Evolutionary conservation across 1,140 invertebrate genomes (phyloP).

Genomic region (Octopus sinensis): DNA sequence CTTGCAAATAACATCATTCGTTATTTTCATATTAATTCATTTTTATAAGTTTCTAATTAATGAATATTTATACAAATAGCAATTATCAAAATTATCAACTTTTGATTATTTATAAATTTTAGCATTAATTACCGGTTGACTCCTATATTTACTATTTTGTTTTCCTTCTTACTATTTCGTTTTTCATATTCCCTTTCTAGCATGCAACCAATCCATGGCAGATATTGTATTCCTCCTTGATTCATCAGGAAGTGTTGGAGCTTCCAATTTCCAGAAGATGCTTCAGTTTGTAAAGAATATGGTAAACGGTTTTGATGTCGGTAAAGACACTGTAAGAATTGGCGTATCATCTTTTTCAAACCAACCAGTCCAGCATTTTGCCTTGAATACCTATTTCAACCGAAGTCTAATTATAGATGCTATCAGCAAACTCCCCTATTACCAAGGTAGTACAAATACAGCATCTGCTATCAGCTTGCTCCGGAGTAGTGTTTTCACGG

Average conservation of each 20-base stretch:
- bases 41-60: too few relatives aligned
- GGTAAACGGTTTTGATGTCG: slow-evolving; percentile 30
- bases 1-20: too few relatives aligned
- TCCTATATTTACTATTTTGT: too few relatives aligned
- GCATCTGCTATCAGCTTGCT: slow-evolving; percentile 38
- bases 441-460: slow-evolving; percentile 37
- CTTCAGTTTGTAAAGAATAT: slow-evolving; percentile 32
- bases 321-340: slow-evolving; percentile 36
- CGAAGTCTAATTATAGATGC: slow-evolving; percentile 16
- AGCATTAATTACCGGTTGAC: too few relatives aligned
- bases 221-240: slow-evolving; percentile 42
- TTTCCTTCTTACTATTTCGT: not conserved
- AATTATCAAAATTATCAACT: too few relatives aligned
- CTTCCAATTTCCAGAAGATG: slow-evolving; percentile 31
- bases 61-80: too few relatives aligned
- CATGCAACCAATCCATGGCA: slow-evolving; percentile 23
- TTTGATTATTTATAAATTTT: too few relatives aligned
- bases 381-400: slow-evolving; percentile 24
- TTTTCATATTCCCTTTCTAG: slow-evolving; percentile 17
- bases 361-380: slow-evolving; percentile 20
- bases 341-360: slow-evolving; percentile 26
- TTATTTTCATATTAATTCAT: too few relatives aligned
- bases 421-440: slow-evolving; percentile 26
- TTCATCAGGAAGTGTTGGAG: slow-evolving; percentile 28
- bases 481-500: slow-evolving; percentile 34